A percentile compares a stretch with the other conserved stretches of the same genome.
phyloP scores from a whole-genome alignment of 2,113 vertebrate genomes.

The Bujurquina vittata region DNA sequence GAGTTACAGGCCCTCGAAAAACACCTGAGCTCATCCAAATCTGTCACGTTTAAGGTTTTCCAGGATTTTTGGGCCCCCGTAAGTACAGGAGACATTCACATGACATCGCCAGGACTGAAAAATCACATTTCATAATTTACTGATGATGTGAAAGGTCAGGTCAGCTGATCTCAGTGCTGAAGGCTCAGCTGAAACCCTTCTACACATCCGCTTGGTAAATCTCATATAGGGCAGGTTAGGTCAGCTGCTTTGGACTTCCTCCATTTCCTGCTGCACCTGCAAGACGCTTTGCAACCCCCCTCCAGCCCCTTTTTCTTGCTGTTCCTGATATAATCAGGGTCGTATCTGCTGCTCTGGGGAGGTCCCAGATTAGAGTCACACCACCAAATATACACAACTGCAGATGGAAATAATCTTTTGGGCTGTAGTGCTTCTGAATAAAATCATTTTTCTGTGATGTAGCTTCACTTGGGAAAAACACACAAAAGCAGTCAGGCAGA shows the following conservation, averaged over 20 bases:
- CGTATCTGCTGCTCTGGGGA: neutral
- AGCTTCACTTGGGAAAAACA: neutral
- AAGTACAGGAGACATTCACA: too few species aligned
- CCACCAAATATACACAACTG: too few species aligned
- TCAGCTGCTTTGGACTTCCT: too few species aligned
- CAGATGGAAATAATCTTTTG: neutral
- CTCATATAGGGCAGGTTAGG: rapidly evolving
- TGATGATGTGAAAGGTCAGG: too few species aligned
- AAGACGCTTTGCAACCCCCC: neutral
- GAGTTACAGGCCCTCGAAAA: neutral
- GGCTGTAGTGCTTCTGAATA: rapidly evolving
- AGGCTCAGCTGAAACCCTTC: neutral
- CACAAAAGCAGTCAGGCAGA: neutral
- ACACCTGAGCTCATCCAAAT: neutral
- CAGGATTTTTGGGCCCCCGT: too few species aligned
- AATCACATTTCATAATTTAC: neutral
- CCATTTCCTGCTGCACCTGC: neutral
- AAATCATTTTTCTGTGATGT: neutral
- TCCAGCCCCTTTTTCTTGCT: neutral
- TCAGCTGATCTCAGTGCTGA: too few species aligned
- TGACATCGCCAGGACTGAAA: too few species aligned
- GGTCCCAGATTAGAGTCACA: too few species aligned
- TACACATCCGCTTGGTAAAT: neutral
- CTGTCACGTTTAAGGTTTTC: neutral
- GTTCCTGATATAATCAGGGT: rapidly evolving